Base-by-base conservation (phyloP, 2,113 vertebrate genomes). In the Pelobates fuscus region DNA sequence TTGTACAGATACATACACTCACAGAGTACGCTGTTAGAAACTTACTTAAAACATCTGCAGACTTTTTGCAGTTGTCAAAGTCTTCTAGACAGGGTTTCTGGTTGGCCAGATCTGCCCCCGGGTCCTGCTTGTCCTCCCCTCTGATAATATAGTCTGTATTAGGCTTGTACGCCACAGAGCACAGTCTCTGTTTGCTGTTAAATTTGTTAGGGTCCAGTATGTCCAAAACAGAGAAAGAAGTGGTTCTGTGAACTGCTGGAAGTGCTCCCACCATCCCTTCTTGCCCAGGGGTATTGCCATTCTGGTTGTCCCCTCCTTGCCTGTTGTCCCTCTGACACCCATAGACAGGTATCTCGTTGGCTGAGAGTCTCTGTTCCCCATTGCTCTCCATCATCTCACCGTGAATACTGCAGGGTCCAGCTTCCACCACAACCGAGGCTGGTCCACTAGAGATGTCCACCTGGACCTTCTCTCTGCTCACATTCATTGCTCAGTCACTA, bases 121-220 rank as follows among this genome's bases (percentile, higher is more conserved):
- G 78, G 49, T 88, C 91, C 58, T 78, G 80, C 2, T 87, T 86
- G 32, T 74, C 77, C 75, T 91, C 84, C 5, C 41, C 80, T 55
- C 84, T 80, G 59, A 67, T 80, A 0, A 68, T 80, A 78, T 81
- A 82, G 29, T 90, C 90, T 70, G 82, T 83, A 25, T 25, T 0
- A 7, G 82, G 82, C 61, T 92, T 90, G 80, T 88, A 89, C 62
- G 82, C 71, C 70, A 81, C 71, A 10, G 81, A 87, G 72, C 88
- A 81, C 24, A 85, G 87, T 78, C 89, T 83, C 54, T 87, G 81
- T 12, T 90, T 88, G 89, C 95, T 96, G 70, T 96, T 99, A 90
- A 99, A 97, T 85, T 96, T 97, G 88, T 97, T 95, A 59, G 94
- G 94, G 82, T 96, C 95, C 90, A 99, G 86, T 82, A 99, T 99